Conservation (phyloP, 2,113 vertebrate genomes). For the Redunca redunca region DNA sequence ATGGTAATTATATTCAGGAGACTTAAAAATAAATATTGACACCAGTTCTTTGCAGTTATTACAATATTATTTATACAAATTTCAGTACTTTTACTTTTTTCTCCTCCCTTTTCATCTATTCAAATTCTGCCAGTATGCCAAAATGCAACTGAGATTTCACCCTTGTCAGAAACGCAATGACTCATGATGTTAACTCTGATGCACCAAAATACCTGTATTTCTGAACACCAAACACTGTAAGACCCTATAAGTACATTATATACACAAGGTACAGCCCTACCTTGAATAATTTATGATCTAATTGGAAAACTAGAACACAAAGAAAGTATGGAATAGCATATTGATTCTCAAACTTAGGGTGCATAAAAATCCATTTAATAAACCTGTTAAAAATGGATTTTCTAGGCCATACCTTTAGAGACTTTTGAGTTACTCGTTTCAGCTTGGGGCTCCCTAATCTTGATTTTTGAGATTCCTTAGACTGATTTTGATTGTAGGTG, state of each 20-base stretch:
- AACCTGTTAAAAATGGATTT: neutral
- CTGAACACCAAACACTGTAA: neutral
- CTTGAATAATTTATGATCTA: neutral
- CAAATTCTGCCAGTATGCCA: neutral
- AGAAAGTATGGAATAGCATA: neutral
- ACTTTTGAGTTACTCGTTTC: neutral
- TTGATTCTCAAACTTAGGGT: neutral
- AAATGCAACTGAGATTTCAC: conserved; percentile 1
- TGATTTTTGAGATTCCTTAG: neutral
- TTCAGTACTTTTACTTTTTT: neutral
- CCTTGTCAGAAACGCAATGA: neutral
- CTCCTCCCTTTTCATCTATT: neutral
- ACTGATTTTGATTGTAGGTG: neutral
- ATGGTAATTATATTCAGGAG: neutral
- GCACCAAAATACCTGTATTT: neutral
- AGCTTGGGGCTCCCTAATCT: neutral
- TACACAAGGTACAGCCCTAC: neutral
- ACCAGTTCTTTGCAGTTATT: neutral
- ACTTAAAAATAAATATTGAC: neutral
- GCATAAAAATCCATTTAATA: neutral
- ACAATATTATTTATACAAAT: neutral
- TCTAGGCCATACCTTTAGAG: neutral
- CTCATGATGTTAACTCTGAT: neutral
- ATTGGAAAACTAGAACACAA: neutral
- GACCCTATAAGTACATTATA: neutral